Evolutionary conservation across 2,113 vertebrate genomes (phyloP).

Genomic region (Myrmecophaga tridactyla): DNA sequence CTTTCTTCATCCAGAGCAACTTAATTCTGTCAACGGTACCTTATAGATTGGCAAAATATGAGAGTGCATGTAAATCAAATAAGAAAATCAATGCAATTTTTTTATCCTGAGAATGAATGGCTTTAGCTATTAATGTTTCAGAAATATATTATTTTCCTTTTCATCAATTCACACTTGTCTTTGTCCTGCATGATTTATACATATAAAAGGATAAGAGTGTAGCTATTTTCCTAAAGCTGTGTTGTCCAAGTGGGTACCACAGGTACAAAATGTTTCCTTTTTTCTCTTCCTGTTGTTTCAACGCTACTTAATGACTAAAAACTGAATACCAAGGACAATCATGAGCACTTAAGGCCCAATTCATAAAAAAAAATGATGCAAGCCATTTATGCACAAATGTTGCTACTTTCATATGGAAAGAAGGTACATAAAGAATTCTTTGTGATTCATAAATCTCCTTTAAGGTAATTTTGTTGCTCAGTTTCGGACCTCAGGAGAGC

Average conservation of each 20-base stretch:
- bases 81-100: conserved; percentile 80
- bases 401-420: conserved; percentile 89
- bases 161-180: conserved; percentile 83
- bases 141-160: conserved; percentile 86
- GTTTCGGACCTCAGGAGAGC: conserved; percentile 81
- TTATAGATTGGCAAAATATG: conserved; percentile 72
- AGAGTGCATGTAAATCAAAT: conserved; percentile 77
- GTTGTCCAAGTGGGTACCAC: conserved; percentile 86
- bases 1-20: conserved; percentile 64
- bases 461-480: conserved; percentile 85
- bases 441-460: conserved; percentile 84
- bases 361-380: conserved; percentile 84
- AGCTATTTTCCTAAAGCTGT: conserved; percentile 84
- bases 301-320: conserved; percentile 86
- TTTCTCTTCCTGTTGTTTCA: conserved; percentile 88
- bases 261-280: conserved; percentile 88
- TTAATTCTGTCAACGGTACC: conserved; percentile 75
- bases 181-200: conserved; percentile 84
- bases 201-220: conserved; percentile 81
- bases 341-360: conserved; percentile 86
- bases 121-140: conserved; percentile 83
- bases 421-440: conserved; percentile 86
- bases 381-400: conserved; percentile 86
- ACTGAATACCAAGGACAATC: conserved; percentile 88
- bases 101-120: conserved; percentile 67